Percentiles rank a stretch among this genome's conserved stretches.
These are phyloP conservation scores for Microtus richardsoni DNA, from an alignment of 2,113 vertebrate genomes.

Conservation along the genomic window DNA sequence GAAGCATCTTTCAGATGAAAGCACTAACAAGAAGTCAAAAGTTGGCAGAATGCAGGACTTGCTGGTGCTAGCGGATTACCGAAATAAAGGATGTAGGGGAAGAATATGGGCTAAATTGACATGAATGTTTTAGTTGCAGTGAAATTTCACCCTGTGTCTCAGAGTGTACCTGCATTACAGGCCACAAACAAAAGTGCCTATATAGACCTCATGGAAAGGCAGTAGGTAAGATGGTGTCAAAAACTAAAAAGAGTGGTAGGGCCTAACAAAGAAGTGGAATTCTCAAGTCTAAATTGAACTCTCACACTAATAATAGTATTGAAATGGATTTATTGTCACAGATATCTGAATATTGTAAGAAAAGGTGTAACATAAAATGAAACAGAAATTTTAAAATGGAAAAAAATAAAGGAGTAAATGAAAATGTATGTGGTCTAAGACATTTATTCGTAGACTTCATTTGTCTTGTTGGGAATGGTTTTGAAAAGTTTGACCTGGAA, in stretches of 20 bases:
- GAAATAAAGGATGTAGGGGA: not conserved
- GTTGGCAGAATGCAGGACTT: not conserved
- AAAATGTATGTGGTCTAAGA: not conserved
- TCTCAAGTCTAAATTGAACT: not conserved
- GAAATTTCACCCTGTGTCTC: not conserved
- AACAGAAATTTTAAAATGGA: not conserved
- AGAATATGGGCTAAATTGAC: not conserved
- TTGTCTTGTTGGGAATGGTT: not conserved
- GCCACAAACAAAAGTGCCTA: not conserved
- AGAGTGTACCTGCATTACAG: not conserved
- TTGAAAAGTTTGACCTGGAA: not conserved
- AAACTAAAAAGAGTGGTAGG: not conserved
- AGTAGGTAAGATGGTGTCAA: not conserved
- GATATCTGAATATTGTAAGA: conserved; percentile 25
- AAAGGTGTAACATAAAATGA: not conserved
- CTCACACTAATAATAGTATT: not conserved
- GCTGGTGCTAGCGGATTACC: not conserved
- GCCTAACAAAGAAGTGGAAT: not conserved
- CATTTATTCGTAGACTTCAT: not conserved
- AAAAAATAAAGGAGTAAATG: not conserved
- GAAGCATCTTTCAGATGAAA: not conserved
- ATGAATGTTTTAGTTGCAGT: not conserved
- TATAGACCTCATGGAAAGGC: not conserved
- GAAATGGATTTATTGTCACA: not conserved
- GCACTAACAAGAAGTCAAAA: not conserved